A percentile compares a stretch with the other conserved stretches of the same genome.
These are phyloP conservation scores for Camponotus fellah DNA, from an alignment of 2,888 invertebrate species.

Conservation along the genomic window DNA sequence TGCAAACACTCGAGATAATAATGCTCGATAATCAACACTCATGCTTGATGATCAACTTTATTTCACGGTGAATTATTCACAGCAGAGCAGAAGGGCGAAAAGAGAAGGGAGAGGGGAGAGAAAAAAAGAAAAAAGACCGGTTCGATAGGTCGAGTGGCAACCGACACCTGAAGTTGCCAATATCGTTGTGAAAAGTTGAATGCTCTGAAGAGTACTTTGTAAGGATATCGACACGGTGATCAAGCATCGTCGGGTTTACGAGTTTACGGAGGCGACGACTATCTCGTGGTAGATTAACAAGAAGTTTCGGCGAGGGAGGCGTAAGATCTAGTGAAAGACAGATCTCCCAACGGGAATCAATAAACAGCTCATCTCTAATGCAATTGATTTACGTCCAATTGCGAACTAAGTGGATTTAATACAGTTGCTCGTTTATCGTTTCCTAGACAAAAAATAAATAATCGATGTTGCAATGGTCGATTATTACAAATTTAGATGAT, in stretches of 20 bases:
- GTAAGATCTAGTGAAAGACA: not conserved
- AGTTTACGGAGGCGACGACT: slow-evolving; percentile 23
- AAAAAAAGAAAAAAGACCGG: slow-evolving; percentile 8
- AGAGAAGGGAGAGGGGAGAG: not conserved
- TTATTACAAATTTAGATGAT: slow-evolving; percentile 29
- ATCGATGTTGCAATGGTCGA: slow-evolving; percentile 34
- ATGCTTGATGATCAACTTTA: slow-evolving; percentile 66
- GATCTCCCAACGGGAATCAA: not conserved
- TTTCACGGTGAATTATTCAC: slow-evolving; percentile 53
- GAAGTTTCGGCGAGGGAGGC: not conserved
- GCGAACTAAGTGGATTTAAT: not conserved
- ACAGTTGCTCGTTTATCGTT: not conserved
- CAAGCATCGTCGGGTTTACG: slow-evolving; percentile 39
- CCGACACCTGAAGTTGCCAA: slow-evolving; percentile 56
- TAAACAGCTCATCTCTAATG: not conserved
- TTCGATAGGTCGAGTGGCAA: slow-evolving; percentile 59
- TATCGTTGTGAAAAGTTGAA: slow-evolving; percentile 63
- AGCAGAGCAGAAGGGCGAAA: not conserved
- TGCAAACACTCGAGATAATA: slow-evolving; percentile 58
- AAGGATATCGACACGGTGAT: slow-evolving; percentile 24
- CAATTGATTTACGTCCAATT: slow-evolving; percentile 4
- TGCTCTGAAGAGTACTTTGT: slow-evolving; percentile 48
- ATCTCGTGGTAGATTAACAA: slow-evolving; percentile 33
- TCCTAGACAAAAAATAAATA: slow-evolving; percentile 38
- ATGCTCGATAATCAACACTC: slow-evolving; percentile 61